Base-by-base conservation (phyloP, 2,888 invertebrate genomes). In the Halictus ligatus region DNA sequence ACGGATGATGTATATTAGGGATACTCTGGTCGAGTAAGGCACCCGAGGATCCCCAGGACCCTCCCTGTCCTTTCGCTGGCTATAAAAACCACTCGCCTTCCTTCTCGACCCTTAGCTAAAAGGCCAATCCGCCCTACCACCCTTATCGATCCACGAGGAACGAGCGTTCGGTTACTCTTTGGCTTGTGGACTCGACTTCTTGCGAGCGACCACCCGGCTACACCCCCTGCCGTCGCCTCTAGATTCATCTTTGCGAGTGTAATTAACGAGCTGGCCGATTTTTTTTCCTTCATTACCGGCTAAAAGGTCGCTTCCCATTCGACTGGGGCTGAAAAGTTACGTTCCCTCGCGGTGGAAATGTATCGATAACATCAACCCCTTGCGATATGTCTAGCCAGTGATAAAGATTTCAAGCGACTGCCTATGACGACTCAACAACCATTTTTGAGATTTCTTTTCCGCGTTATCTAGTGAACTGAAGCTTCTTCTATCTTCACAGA, bases 1-100 rank as follows among this genome's bases (percentile, higher is more conserved):
- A 94, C 93, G 94, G 94, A 95, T 94, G 95, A 95, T 95, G 95
- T 95, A 94, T 95, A 95, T 95, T 95, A 95, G 95, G 95, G 94
- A 95, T 92, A 95, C 95, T 95, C 93, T 91, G 94, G 94, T 94
- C 94, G 94, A 95, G 95, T 94, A 91, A 94, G 93, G 93, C 92
- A 93, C 91, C 92, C 93, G 91, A 93, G 93, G 89, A 92, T 93
- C n/a, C 90, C 81, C 89, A 89, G 91, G 90, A 93, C 93, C 93
- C 94, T 90, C 93, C 94, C 93, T 93, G 93, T 94, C 95, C 94
- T 94, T 95, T 94, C 84, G 92, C 92, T 82, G 92, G 93, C 95
- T 94, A 95, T 95, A 95, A 95, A 95, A 95, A 95, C 95, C 95
- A 95, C 95, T 95, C 95, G 95, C 92, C 93, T 93, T 93, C 92